These are phyloP conservation scores for Cochlearius cochlearius DNA, from an alignment of 2,113 vertebrate genomes.

Conservation along the genomic window DNA sequence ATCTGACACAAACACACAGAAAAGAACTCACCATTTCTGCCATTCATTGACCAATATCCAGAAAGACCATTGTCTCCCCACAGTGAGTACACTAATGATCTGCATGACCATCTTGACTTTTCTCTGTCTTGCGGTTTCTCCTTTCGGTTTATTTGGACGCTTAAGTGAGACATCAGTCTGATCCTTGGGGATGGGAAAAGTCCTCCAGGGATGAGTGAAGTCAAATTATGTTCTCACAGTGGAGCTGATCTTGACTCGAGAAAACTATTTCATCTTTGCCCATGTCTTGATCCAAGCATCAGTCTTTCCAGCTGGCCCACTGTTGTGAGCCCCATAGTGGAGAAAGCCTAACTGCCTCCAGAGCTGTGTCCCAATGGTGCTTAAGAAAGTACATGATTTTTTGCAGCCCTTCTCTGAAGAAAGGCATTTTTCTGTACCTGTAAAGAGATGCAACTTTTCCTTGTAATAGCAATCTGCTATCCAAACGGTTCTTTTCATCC, in stretches of 20 bases:
- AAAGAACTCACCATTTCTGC: not conserved
- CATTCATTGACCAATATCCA: not conserved
- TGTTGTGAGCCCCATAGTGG: not conserved
- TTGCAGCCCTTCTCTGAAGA: not conserved
- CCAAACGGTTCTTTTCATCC: not conserved
- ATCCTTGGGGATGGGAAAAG: not conserved
- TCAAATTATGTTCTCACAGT: not conserved
- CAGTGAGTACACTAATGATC: not conserved
- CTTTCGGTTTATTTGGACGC: not conserved
- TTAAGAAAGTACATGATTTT: not conserved
- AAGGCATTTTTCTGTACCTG: rapidly evolving
- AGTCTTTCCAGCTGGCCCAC: not conserved
- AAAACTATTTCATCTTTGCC: not conserved
- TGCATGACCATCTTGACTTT: not conserved
- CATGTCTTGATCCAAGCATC: not conserved
- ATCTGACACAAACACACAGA: not conserved
- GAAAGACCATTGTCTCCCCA: not conserved
- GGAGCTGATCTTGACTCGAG: not conserved
- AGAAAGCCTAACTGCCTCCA: not conserved
- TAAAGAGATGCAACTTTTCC: not conserved
- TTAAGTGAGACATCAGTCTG: not conserved
- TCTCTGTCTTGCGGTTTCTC: not conserved
- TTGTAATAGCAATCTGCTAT: not conserved
- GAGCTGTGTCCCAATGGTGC: rapidly evolving
- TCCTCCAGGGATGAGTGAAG: not conserved